These are phyloP conservation scores for Micrasema longulum DNA, from an alignment of 1,140 invertebrate species.

Conservation along the genomic window DNA sequence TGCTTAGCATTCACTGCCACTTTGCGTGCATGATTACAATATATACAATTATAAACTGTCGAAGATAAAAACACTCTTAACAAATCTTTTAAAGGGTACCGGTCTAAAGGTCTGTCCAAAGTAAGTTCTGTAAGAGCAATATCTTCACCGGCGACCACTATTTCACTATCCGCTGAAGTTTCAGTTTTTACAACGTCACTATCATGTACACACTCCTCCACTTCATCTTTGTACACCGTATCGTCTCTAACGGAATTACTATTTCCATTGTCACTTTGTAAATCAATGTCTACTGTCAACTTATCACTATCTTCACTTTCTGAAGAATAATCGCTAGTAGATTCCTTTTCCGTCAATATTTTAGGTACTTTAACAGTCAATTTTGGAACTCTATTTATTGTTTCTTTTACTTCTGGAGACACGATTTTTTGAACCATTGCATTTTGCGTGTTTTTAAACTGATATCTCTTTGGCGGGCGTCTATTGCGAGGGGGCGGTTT, in stretches of 20 bases:
- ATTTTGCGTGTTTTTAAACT: constrained; percentile 51
- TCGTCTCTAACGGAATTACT: constrained; percentile 11
- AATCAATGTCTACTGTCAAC: constrained; percentile 61
- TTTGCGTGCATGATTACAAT: constrained; percentile 85
- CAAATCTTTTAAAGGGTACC: constrained; percentile 76
- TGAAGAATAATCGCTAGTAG: constrained; percentile 67
- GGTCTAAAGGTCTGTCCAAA: constrained; percentile 78
- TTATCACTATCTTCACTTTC: constrained; percentile 73
- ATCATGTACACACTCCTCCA: constrained; percentile 26
- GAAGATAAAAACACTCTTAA: constrained; percentile 78
- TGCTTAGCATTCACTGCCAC: constrained; percentile 86
- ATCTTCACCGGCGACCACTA: constrained; percentile 68
- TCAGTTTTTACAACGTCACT: constrained; percentile 9
- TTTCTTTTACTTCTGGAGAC: constrained; percentile 55
- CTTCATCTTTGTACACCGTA: not conserved
- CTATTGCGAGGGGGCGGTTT: constrained; percentile 63
- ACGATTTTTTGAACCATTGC: constrained; percentile 18
- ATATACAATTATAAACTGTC: constrained; percentile 78
- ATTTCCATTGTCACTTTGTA: constrained; percentile 12
- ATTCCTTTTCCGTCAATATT: constrained; percentile 65
- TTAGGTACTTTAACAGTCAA: constrained; percentile 66
- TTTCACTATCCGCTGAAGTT: constrained; percentile 55
- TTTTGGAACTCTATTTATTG: constrained; percentile 65
- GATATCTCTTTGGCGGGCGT: constrained; percentile 65
- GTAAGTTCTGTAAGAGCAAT: constrained; percentile 77